phyloP scores from a whole-genome alignment of 2,797 vertebrate species.

The Diceros bicornis region DNA sequence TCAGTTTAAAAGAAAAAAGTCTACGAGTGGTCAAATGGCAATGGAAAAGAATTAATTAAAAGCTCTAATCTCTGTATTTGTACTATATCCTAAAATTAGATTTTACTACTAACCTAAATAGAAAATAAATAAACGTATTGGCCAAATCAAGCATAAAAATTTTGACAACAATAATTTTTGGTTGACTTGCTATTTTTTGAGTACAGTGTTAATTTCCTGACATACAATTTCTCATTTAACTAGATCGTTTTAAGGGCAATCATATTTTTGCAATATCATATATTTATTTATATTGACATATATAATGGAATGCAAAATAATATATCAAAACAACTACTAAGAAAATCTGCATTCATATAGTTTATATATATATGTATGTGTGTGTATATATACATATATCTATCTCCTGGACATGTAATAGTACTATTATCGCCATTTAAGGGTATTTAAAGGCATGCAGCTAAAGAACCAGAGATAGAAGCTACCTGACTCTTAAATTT shows the following conservation, averaged over 20 bases:
- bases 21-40: background rate
- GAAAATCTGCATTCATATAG: background rate
- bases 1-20: background rate
- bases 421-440: background rate
- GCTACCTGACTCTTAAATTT: background rate
- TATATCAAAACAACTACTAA: background rate
- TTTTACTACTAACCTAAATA: background rate
- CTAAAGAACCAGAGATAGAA: background rate
- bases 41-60: background rate
- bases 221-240: background rate
- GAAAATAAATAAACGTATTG: background rate
- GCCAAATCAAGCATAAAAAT: background rate
- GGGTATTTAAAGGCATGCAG: background rate
- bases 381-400: background rate
- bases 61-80: background rate
- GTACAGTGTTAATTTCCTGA: background rate
- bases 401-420: background rate
- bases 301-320: background rate
- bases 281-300: no score
- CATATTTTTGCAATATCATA: background rate
- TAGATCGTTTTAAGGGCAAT: background rate
- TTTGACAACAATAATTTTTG: background rate
- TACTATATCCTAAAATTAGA: background rate
- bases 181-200: background rate
- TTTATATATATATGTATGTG: background rate